Conservation (phyloP, 2,113 vertebrate species). For the Rhinolophus sinicus region DNA sequence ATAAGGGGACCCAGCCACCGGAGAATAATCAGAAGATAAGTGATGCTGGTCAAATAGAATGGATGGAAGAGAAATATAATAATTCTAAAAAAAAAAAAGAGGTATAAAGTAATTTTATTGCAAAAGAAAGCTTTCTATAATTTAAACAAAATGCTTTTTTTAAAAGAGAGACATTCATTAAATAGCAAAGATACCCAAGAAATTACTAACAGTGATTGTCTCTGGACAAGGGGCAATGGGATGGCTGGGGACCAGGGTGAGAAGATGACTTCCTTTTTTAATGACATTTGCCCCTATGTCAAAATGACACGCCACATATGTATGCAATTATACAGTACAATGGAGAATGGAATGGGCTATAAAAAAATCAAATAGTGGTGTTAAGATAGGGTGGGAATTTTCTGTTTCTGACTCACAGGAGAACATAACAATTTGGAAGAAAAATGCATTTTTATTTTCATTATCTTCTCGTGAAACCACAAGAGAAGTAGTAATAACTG, state of each 20-base stretch:
- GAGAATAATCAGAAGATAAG: background rate
- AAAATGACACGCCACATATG: background rate
- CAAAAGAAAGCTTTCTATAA: background rate
- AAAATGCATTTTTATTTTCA: constrained; percentile 32
- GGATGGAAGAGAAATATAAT: background rate
- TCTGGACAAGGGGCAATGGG: background rate
- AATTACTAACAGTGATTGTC: background rate
- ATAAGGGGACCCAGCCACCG: background rate
- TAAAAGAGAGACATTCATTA: background rate
- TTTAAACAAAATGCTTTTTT: background rate
- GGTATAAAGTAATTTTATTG: background rate
- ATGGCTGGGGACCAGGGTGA: background rate
- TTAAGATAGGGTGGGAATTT: background rate
- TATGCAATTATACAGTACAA: background rate
- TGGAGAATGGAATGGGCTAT: background rate
- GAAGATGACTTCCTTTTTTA: background rate
- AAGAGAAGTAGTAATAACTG: background rate
- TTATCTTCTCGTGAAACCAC: background rate
- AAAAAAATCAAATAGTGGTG: background rate
- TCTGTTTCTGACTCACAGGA: background rate
- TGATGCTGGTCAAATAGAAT: background rate
- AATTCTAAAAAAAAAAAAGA: background rate
- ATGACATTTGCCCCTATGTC: background rate
- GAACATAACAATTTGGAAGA: constrained; percentile 8
- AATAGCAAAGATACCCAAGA: background rate